Conservation (phyloP, 2,113 vertebrate genomes). For the Australoheros scitulus region DNA sequence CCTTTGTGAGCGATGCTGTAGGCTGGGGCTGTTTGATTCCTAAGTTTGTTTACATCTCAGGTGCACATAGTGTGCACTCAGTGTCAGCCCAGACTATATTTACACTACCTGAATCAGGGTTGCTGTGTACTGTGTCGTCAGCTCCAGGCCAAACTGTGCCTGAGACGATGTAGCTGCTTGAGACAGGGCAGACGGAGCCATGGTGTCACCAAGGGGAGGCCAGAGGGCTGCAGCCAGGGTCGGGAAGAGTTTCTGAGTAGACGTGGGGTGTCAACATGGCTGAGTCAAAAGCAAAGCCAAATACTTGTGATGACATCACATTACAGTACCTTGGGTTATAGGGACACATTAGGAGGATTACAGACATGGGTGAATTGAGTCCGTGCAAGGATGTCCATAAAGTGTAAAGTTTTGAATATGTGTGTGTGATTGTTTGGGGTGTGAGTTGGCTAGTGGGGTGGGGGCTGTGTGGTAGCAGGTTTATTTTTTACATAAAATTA, state of each 20-base stretch:
- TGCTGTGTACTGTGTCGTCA: conserved; percentile 21
- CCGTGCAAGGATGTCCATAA: conserved; percentile 28
- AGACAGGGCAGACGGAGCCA: conserved; percentile 63
- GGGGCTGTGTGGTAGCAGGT: not conserved
- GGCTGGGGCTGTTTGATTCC: conserved; percentile 48
- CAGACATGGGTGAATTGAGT: conserved; percentile 44
- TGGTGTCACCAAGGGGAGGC: conserved; percentile 26
- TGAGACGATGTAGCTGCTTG: conserved; percentile 63
- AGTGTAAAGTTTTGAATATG: conserved; percentile 14
- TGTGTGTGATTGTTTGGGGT: not conserved
- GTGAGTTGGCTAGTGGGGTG: too few species aligned
- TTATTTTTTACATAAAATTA: not conserved
- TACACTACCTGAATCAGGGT: conserved; percentile 52
- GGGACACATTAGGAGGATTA: conserved; percentile 67
- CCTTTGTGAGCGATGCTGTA: conserved; percentile 66
- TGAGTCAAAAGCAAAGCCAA: conserved; percentile 52
- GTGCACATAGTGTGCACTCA: conserved; percentile 56
- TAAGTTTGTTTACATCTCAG: conserved; percentile 75
- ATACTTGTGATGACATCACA: conserved; percentile 65
- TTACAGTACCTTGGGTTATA: conserved; percentile 57
- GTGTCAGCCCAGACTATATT: conserved; percentile 61
- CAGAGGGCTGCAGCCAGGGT: conserved; percentile 57
- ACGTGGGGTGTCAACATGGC: conserved; percentile 56
- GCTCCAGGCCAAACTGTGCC: conserved; percentile 63
- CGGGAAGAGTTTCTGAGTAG: conserved; percentile 51